These are phyloP conservation scores for Lathamus discolor DNA, from an alignment of 2,113 vertebrate species.

Conservation along the genomic window DNA sequence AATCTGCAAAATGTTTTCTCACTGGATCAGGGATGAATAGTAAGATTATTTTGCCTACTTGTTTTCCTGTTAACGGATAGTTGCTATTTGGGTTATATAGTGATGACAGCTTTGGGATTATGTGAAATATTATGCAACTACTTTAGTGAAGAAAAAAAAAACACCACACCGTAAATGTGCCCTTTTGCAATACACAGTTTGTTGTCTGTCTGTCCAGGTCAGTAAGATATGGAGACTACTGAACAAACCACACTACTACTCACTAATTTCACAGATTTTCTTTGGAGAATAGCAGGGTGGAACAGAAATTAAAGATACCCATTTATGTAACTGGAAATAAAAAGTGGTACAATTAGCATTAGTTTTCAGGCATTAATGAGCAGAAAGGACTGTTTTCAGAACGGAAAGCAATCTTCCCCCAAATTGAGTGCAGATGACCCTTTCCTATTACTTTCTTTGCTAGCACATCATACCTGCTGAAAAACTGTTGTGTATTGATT, in stretches of 20 bases:
- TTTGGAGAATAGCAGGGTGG: background rate
- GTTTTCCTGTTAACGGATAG: background rate
- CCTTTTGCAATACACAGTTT: background rate
- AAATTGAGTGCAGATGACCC: background rate
- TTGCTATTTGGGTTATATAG: background rate
- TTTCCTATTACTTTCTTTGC: background rate
- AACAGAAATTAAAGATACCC: background rate
- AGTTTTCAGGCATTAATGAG: background rate
- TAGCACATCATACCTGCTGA: fast-evolving
- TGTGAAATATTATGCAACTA: background rate
- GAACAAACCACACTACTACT: background rate
- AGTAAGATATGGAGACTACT: background rate
- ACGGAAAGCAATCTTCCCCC: background rate
- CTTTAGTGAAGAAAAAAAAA: background rate
- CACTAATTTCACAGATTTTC: background rate
- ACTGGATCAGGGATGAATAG: slow-evolving; percentile 28
- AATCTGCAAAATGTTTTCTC: slow-evolving; percentile 20
- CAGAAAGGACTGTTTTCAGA: background rate
- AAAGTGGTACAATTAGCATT: background rate
- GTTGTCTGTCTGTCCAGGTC: background rate
- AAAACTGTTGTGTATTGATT: background rate
- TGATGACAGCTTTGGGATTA: background rate
- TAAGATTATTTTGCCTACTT: slow-evolving; percentile 45
- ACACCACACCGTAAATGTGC: background rate
- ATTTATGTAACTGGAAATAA: background rate